Conservation (phyloP, 2,113 vertebrate species). For the Ginglymostoma cirratum region DNA sequence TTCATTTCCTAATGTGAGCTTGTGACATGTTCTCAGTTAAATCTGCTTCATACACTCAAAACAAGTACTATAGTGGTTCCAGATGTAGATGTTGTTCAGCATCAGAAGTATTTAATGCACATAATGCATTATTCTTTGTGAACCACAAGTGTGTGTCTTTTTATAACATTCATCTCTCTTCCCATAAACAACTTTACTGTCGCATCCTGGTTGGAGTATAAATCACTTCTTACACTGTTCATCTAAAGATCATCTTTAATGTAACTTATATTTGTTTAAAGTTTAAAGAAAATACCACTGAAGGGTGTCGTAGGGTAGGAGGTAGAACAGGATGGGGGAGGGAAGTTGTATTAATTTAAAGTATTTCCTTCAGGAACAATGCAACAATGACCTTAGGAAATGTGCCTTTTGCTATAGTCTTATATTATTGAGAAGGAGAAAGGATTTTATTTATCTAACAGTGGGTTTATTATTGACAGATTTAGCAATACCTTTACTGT, state of each 20-base stretch:
- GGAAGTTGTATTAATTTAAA: background rate
- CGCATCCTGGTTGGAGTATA: background rate
- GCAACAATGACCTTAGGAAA: background rate
- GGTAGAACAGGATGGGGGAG: background rate
- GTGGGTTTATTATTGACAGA: background rate
- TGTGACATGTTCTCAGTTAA: slow-evolving; percentile 15
- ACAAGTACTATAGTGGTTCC: slow-evolving; percentile 34
- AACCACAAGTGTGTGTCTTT: background rate
- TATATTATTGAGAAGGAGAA: background rate
- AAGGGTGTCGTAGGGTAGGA: background rate
- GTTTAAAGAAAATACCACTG: background rate
- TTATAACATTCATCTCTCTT: background rate
- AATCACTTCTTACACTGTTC: background rate
- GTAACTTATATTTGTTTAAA: background rate
- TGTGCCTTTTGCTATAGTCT: background rate
- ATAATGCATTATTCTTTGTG: slow-evolving; percentile 13
- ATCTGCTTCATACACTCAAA: background rate
- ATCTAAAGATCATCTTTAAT: background rate
- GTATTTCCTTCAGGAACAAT: background rate
- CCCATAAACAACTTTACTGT: background rate
- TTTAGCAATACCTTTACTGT: background rate
- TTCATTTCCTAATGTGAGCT: slow-evolving; percentile 32
- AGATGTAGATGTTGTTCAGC: slow-evolving; percentile 29
- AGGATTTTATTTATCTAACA: background rate
- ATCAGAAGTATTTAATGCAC: background rate